These are phyloP conservation scores for Tenualosa thibaudeaui DNA, from an alignment of 2,797 vertebrate genomes.

Conservation along the genomic window DNA sequence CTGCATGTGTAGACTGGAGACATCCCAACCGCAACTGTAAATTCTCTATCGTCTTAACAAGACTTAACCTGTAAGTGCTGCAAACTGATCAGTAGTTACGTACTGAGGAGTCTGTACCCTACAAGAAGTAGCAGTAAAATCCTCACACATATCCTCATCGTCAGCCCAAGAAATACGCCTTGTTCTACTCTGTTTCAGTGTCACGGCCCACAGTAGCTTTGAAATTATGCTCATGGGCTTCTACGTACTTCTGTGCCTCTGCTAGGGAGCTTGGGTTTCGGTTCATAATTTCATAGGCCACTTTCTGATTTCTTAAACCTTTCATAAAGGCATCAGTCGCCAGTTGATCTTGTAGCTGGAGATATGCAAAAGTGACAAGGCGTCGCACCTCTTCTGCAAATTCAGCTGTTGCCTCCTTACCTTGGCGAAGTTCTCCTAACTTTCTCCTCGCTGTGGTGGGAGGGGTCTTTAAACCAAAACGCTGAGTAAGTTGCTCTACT, in stretches of 20 bases:
- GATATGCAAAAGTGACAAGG: constrained; percentile 28
- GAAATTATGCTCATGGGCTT: too few relatives aligned
- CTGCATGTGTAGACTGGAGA: too few relatives aligned
- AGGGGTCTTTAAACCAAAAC: neutral
- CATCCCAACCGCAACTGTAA: too few relatives aligned
- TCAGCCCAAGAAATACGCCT: constrained; percentile 25
- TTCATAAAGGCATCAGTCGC: constrained; percentile 29
- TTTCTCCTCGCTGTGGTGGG: constrained; percentile 23
- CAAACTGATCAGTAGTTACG: constrained; percentile 32
- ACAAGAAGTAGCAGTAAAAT: neutral
- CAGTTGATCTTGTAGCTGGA: constrained; percentile 36
- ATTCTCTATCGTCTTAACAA: neutral
- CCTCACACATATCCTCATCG: neutral
- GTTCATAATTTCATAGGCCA: constrained; percentile 47
- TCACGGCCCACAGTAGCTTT: too few relatives aligned
- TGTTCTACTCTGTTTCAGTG: too few relatives aligned
- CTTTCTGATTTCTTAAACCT: constrained; percentile 1
- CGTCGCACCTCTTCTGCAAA: constrained; percentile 33
- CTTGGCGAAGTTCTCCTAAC: constrained; percentile 33
- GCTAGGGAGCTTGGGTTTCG: constrained; percentile 22
- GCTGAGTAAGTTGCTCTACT: too few relatives aligned
- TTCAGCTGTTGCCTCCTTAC: constrained; percentile 28
- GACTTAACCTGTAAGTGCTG: constrained; percentile 25
- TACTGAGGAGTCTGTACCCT: constrained; percentile 36
- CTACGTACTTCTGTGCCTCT: constrained; percentile 24